These are phyloP conservation scores for Percina caprodes DNA, from an alignment of 2,113 vertebrate species.

Conservation along the genomic window DNA sequence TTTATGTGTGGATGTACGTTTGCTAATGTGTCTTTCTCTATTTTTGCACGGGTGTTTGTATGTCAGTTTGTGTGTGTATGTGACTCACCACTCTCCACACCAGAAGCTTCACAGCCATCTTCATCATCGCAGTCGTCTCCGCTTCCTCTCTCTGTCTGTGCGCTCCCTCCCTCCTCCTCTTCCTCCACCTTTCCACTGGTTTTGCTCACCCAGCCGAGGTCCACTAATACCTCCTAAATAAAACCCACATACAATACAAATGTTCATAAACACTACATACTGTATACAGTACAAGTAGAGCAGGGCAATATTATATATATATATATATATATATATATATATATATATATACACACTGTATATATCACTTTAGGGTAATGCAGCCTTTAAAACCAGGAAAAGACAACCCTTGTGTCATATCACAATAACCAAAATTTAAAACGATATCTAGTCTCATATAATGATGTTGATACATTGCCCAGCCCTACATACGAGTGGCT, in stretches of 20 bases:
- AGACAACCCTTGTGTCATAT: no score
- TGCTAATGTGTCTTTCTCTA: conserved; percentile 39
- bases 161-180: conserved; percentile 78
- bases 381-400: no score
- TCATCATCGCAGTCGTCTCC: conserved; percentile 92
- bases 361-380: no score
- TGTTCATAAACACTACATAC: neutral
- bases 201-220: conserved; percentile 71
- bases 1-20: conserved; percentile 44
- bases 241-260: conserved; percentile 36
- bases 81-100: conserved; percentile 79
- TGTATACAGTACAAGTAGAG: no score
- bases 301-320: no score
- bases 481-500: neutral
- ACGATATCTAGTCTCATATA: no score
- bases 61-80: neutral
- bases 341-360: no score
- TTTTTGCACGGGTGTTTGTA: conserved; percentile 1
- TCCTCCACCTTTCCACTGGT: conserved; percentile 65
- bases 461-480: no score
- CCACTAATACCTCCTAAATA: conserved; percentile 81
- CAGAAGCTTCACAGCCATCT: conserved; percentile 91
- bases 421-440: no score
- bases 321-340: no score
- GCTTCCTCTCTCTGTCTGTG: conserved; percentile 80